A percentile compares a stretch with the other conserved stretches of the same genome.
Conservation (phyloP, 2,888 invertebrate genomes). For the Diarsia rubi region DNA sequence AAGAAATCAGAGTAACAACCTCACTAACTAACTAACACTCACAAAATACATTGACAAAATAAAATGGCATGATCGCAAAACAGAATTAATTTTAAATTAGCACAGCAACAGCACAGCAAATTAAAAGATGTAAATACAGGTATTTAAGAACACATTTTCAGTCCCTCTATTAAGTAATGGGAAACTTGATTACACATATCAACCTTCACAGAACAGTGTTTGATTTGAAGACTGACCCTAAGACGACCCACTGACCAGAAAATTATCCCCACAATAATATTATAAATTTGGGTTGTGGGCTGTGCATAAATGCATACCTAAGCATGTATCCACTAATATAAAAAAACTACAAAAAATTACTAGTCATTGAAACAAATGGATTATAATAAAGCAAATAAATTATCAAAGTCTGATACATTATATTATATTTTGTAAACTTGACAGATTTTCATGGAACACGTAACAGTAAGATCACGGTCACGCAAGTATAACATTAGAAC, state of each 20-base stretch:
- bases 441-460: conserved; percentile 26
- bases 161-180: neutral
- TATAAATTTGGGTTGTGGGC: neutral
- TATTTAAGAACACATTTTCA: neutral
- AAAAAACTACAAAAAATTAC: neutral
- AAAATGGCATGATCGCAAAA: conserved; percentile 6
- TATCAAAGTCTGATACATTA: neutral
- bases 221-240: too few species aligned
- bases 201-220: neutral
- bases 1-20: neutral
- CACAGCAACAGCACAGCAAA: conserved; percentile 47
- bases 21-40: neutral
- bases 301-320: neutral
- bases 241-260: too few species aligned
- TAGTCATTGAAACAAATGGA: too few species aligned
- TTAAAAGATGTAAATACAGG: neutral
- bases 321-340: neutral
- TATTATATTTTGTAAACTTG: conserved; percentile 3
- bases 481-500: neutral
- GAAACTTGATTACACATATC: neutral
- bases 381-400: neutral
- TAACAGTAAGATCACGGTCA: conserved; percentile 41
- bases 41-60: neutral
- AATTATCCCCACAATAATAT: neutral
- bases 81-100: conserved; percentile 7